Conservation (phyloP, 2,113 vertebrate species). For the Cyprinodon variegatus region DNA sequence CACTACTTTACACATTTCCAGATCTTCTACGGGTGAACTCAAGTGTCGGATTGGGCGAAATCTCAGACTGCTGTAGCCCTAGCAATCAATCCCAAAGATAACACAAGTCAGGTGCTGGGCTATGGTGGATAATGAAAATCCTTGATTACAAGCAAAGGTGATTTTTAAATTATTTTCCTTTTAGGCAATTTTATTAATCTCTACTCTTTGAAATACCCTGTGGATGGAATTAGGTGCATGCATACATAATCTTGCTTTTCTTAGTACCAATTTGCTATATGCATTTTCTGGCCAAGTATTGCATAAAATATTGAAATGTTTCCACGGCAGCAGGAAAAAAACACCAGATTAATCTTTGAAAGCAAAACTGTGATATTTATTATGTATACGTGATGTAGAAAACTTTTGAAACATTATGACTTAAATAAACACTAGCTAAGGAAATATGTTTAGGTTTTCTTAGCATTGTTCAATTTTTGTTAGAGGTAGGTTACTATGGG, state of each 20-base stretch:
- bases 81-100: conserved; percentile 23
- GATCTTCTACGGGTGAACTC: conserved; percentile 92
- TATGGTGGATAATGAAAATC: neutral
- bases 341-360: neutral
- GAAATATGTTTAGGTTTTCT: neutral
- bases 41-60: conserved; percentile 94
- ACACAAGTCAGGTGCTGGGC: neutral
- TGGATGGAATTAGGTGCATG: neutral
- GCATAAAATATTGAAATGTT: neutral
- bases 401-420: neutral
- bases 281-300: neutral
- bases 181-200: neutral
- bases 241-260: neutral
- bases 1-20: conserved; percentile 89
- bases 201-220: neutral
- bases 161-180: neutral
- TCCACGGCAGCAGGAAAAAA: neutral
- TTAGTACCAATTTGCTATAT: neutral
- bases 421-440: neutral
- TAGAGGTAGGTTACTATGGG: too few species aligned
- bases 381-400: neutral
- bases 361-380: neutral
- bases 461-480: too few species aligned
- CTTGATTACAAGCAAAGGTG: neutral
- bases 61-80: conserved; percentile 97